Evolutionary conservation across 92 coral and sea anemone species (phyloP).

Genomic region (Porites cylindrica): DNA sequence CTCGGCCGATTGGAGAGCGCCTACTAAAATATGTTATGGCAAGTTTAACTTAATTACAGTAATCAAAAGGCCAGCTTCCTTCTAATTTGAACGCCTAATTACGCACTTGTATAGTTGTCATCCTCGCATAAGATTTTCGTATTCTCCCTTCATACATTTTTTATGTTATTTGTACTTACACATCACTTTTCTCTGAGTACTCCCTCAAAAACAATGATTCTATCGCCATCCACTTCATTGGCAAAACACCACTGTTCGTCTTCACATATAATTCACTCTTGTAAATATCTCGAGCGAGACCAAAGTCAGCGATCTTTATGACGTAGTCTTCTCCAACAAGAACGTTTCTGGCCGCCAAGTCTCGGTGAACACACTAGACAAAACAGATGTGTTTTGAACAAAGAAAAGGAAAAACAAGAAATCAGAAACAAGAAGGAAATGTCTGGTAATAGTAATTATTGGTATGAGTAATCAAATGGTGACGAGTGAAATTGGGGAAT

Average conservation of each 20-base stretch:
- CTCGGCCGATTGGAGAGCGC: too few species aligned
- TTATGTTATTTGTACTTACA: conserved; percentile 51
- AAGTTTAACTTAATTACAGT: too few species aligned
- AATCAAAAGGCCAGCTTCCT: too few species aligned
- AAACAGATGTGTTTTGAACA: background rate
- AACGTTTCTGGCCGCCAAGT: conserved; percentile 89
- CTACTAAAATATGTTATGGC: too few species aligned
- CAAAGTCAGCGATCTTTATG: conserved; percentile 90
- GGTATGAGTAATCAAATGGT: too few species aligned
- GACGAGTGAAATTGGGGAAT: too few species aligned
- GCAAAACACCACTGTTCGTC: conserved; percentile 80
- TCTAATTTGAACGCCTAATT: too few species aligned
- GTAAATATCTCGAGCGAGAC: conserved; percentile 88
- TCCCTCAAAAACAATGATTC: conserved; percentile 84
- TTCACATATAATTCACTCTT: conserved; percentile 83
- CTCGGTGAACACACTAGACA: conserved; percentile 87
- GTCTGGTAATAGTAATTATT: too few species aligned
- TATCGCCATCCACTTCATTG: conserved; percentile 97
- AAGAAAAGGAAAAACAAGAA: too few species aligned
- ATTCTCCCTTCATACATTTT: too few species aligned
- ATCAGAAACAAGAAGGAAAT: background rate
- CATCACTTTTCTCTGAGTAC: conserved; percentile 92
- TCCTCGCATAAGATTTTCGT: too few species aligned
- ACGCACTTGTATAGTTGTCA: too few species aligned
- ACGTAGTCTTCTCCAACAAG: conserved; percentile 84